These are phyloP conservation scores for Colossoma macropomum DNA, from an alignment of 2,113 vertebrate species.

Conservation along the genomic window DNA sequence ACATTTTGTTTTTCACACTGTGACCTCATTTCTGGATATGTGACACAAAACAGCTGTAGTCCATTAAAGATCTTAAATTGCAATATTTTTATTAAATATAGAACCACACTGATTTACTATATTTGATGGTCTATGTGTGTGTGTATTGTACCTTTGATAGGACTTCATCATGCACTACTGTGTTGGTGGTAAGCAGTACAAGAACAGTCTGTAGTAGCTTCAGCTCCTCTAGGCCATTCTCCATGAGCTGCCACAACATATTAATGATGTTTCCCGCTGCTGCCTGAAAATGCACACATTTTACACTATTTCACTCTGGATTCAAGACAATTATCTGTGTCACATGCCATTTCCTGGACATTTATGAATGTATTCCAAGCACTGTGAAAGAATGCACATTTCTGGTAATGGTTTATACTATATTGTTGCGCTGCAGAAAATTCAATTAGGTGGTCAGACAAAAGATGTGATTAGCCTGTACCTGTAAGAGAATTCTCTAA, in stretches of 20 bases:
- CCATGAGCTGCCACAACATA: slow-evolving; percentile 99
- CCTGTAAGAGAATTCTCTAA: no score
- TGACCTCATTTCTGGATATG: no score
- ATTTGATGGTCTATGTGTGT: background rate
- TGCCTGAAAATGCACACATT: slow-evolving; percentile 75
- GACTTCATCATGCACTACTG: slow-evolving; percentile 95
- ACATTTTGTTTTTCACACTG: no score
- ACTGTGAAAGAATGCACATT: background rate
- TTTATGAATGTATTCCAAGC: no score
- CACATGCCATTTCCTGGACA: background rate
- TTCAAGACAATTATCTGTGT: no score
- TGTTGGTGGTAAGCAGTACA: slow-evolving; percentile 96
- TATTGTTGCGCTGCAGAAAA: no score
- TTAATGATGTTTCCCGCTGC: slow-evolving; percentile 98
- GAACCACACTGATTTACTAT: background rate
- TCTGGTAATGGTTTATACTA: background rate
- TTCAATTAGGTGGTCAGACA: no score
- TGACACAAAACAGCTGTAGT: no score
- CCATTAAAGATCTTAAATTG: no score
- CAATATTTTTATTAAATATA: no score
- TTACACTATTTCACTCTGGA: slow-evolving; percentile 14
- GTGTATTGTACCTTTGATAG: slow-evolving; percentile 88
- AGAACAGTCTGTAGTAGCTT: slow-evolving; percentile 97
- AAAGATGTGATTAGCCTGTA: no score
- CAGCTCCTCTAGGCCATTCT: slow-evolving; percentile 96